Conservation (phyloP, 2,888 invertebrate genomes). For the Nymphalis c-album region DNA sequence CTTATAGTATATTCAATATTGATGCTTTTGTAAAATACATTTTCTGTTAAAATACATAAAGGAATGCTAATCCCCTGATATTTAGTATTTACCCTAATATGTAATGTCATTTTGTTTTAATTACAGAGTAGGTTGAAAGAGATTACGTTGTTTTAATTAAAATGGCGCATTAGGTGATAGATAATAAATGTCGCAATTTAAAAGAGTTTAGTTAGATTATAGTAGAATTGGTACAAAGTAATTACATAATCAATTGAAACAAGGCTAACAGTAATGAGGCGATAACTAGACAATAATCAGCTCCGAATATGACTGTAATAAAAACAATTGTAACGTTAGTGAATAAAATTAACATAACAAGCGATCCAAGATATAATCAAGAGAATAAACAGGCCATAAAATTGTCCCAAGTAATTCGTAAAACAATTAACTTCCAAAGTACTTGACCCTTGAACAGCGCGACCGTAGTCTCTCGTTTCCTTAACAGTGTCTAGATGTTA, state of each 20-base stretch:
- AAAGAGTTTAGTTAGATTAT: no score
- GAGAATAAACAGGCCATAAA: slow-evolving; percentile 15
- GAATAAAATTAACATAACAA: slow-evolving; percentile 22
- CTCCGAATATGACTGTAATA: slow-evolving; percentile 7
- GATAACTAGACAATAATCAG: background rate
- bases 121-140: no score
- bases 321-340: slow-evolving; percentile 11
- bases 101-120: no score
- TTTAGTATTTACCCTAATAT: no score
- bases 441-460: slow-evolving; percentile 46
- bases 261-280: background rate
- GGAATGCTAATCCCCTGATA: background rate
- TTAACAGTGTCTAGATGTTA: slow-evolving; percentile 67
- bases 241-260: no score
- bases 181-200: no score
- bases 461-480: slow-evolving; percentile 62
- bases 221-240: no score
- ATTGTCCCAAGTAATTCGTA: slow-evolving; percentile 40
- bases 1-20: no score
- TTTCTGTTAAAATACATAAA: background rate
- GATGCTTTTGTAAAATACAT: background rate
- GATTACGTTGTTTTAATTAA: no score
- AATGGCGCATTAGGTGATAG: no score
- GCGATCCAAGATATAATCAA: slow-evolving; percentile 13
- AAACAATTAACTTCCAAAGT: slow-evolving; percentile 42